A percentile compares a stretch with the other conserved stretches of the same genome.
Evolutionary conservation across 1,140 invertebrate genomes (phyloP).

Genomic region (Ceratoteleas bidentatus): DNA sequence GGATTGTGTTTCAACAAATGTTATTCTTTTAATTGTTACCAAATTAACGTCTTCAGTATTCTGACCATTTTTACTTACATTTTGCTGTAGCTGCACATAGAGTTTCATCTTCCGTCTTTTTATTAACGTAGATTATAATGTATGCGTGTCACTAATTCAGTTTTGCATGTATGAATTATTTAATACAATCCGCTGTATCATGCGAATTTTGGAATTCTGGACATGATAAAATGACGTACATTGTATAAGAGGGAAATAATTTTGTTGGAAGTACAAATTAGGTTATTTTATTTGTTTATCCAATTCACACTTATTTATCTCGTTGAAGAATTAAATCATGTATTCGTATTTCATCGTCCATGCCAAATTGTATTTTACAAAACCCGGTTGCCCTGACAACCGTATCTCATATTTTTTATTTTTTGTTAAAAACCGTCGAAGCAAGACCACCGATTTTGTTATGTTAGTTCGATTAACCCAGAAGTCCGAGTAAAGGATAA

Average conservation of each 20-base stretch:
- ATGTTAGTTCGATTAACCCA: too few species aligned
- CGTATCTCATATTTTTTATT: too few species aligned
- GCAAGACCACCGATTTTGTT: too few species aligned
- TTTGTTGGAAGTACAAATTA: background rate
- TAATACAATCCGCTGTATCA: background rate
- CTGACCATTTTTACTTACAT: background rate
- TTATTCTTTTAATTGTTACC: too few species aligned
- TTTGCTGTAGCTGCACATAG: background rate
- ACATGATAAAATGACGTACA: background rate
- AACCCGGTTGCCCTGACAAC: too few species aligned
- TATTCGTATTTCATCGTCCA: too few species aligned
- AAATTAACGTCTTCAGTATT: too few species aligned
- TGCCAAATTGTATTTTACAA: too few species aligned
- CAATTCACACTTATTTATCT: background rate
- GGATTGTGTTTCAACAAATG: too few species aligned
- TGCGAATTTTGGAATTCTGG: background rate
- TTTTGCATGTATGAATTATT: background rate
- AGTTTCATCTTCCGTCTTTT: background rate
- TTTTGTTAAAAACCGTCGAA: too few species aligned
- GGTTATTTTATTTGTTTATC: background rate
- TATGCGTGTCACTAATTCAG: background rate
- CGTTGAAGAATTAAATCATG: background rate
- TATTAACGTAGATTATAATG: background rate
- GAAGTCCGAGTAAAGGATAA: too few species aligned
- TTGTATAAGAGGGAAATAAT: background rate